Evolutionary conservation across 2,797 vertebrate genomes (phyloP), one percentile per base, ranked within the genome.

Genomic region (Typhlichthys subterraneus): DNA sequence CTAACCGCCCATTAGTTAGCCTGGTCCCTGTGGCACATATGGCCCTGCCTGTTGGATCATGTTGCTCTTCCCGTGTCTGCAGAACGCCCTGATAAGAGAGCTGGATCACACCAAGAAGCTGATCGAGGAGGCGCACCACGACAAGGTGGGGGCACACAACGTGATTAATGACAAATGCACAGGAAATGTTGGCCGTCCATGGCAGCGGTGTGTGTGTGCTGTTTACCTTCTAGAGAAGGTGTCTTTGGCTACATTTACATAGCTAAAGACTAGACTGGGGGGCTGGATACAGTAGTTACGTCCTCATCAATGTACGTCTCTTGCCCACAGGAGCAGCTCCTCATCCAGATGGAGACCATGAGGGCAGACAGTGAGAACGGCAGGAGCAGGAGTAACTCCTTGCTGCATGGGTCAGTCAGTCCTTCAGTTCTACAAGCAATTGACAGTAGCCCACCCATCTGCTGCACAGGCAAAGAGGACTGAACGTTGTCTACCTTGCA

Each of bases 91-190:
- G 11, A 87, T 99, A 57, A 91, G 94, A 68, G 97, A 99, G 79
- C 92, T 99, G 72, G 97, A 98, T 59, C 94, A 90, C 76, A 91
- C 93, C 2, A 99, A 98, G 86, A 98, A 99, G 68, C 85, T 97
- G 63, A 91, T 99, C 7, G 96, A 99, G 57, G 97, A 98, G 67
- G 92, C 95, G 12, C 97, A 99, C n/a, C 96, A 96, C 11, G 97
- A 99, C 73, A 99, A 99, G 94, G 97, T 99, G 80, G 72, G 58
- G 0, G 19, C 7, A 38, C 33, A 38, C 33, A 38, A 38, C 33
- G 7, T 38, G 5, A 5, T 38, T 38, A 38, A 38, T 8, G 6
- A 38, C 5, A 38, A 38, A 8, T 38, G 23, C 3, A 23, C 23
- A 23, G 23, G 23, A 53, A 23, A 53, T 29, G 52, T 53, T 53